Evolutionary conservation across 2,888 invertebrate species (phyloP).

Genomic region (Drosophila histrio): DNA sequence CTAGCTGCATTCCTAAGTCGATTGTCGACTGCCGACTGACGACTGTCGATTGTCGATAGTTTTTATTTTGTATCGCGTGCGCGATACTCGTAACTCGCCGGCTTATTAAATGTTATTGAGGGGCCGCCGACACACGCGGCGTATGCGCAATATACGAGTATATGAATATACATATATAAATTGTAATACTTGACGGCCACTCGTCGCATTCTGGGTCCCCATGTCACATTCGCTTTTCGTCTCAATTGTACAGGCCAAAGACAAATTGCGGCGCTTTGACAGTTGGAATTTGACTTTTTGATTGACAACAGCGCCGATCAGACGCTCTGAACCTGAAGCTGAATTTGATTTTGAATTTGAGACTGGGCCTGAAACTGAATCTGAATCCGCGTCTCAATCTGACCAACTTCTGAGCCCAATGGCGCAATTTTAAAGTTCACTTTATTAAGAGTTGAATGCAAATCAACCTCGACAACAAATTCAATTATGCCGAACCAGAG

Average conservation of each 20-base stretch:
- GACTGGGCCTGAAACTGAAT: neutral
- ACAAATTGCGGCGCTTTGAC: slow-evolving; percentile 74
- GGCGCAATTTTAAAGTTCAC: slow-evolving; percentile 61
- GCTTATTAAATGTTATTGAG: slow-evolving; percentile 47
- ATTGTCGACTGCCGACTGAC: slow-evolving; percentile 15
- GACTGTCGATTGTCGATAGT: slow-evolving; percentile 15
- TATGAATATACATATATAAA: neutral
- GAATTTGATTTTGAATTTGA: neutral
- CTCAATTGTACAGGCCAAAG: slow-evolving; percentile 61
- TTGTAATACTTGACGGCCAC: slow-evolving; percentile 24
- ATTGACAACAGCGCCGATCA: slow-evolving; percentile 71
- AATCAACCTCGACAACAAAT: slow-evolving; percentile 63
- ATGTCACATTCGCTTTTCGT: slow-evolving; percentile 78
- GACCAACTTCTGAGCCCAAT: slow-evolving; percentile 51
- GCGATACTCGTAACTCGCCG: slow-evolving; percentile 28
- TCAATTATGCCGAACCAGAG: slow-evolving; percentile 21
- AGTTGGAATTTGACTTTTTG: slow-evolving; percentile 78
- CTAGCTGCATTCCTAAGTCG: slow-evolving; percentile 34
- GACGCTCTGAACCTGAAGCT: slow-evolving; percentile 16
- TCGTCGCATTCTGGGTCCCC: slow-evolving; percentile 39
- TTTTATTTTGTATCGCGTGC: slow-evolving; percentile 40
- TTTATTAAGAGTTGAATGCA: slow-evolving; percentile 59
- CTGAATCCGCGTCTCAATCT: slow-evolving; percentile 7
- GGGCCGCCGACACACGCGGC: slow-evolving; percentile 45
- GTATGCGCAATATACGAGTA: slow-evolving; percentile 61